Evolutionary conservation across 23 tunicate species (phyloP), one percentile per base, ranked within the genome.

Genomic region (Trididemnum clinides): DNA sequence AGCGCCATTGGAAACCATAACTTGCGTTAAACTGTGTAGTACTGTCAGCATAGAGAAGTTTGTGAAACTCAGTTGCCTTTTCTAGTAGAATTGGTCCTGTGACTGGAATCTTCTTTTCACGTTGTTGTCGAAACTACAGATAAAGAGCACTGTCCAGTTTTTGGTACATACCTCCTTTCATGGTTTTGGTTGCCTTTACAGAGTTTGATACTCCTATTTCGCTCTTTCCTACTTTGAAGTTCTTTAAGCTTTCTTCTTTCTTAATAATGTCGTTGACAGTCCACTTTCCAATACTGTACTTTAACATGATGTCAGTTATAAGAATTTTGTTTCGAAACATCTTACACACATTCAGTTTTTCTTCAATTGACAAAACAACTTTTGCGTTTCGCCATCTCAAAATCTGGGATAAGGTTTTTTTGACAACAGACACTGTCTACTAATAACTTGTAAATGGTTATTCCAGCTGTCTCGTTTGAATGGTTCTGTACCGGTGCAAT

Each of bases 1-100:
- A 63, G 28, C 23, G 71, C 71, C 71, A 63, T 63, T 63, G 71
- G 23, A 63, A 63, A 63, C 71, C 71, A n/a, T n/a, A n/a, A n/a
- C n/a, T n/a, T n/a, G n/a, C n/a, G n/a, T n/a, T n/a, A n/a, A n/a
- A n/a, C n/a, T n/a, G n/a, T n/a, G n/a, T n/a, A n/a, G n/a, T n/a
- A n/a, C n/a, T 63, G 26, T 63, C 71, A n/a, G 26, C 71, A 63
- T 63, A 63, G 28, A 63, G 18, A 63, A 63, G 71, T 21, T 63
- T 25, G 71, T 63, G 23, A 15, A 63, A 63, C 28, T 63, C 71
- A 7, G 71, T 63, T 5, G 71, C 71, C 71, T 63, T 63, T 63
- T 63, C 71, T 63, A 10, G 28, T 7, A 63, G 71, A 63, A 63
- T 63, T 63, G 71, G 71, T 25, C 71, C 71, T n/a, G 71, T 63